Base-by-base conservation (phyloP, 2,888 invertebrate genomes). In the Candidula unifasciata region DNA sequence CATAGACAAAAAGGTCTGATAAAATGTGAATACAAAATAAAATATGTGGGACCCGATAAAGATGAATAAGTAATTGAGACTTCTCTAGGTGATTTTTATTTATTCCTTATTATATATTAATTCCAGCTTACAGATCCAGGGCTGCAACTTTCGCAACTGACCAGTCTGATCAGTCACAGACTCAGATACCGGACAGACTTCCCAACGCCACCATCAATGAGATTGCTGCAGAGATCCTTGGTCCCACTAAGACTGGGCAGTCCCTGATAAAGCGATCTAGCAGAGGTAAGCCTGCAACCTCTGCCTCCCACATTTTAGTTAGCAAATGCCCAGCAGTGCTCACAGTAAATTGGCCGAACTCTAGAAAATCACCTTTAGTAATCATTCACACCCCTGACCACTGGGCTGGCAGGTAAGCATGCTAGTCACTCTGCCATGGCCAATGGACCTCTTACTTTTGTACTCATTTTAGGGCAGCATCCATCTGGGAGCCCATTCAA, bases 81-180 rank as follows among this genome's bases (percentile, higher is more conserved):
- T 30, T 68, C n/a, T 27, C n/a, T 35, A 1, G 37, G 24, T 71
- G 30, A 18, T 69, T 24, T 73, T 13, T 24, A 52, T 74, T 44
- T 74, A 52, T 8, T 54, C 21, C 30, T 2, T 8, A 60, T 5
- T 13, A 13, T 60, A 24, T 21, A 60, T 24, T 24, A 60, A 30
- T 30, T 44, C n/a, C 84, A 84, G 91, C 89, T 71, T 90, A 90
- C 86, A 87, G 91, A 69, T 91, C 92, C 79, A 88, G 92, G 71
- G 89, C 91, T 68, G 89, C 91, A 73, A 92, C 93, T 60, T 89
- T 91, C 87, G 89, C 89, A 66, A 90, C 92, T 18, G 92, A 91
- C 60, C 89, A 90, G 81, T 91, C 92, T 18, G 91, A 91, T 66
- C 89, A 88, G 80, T 89, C 90, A 16, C 89, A 90, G 85, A 88